Conservation (phyloP, 2,113 vertebrate genomes). For the Egretta garzetta region DNA sequence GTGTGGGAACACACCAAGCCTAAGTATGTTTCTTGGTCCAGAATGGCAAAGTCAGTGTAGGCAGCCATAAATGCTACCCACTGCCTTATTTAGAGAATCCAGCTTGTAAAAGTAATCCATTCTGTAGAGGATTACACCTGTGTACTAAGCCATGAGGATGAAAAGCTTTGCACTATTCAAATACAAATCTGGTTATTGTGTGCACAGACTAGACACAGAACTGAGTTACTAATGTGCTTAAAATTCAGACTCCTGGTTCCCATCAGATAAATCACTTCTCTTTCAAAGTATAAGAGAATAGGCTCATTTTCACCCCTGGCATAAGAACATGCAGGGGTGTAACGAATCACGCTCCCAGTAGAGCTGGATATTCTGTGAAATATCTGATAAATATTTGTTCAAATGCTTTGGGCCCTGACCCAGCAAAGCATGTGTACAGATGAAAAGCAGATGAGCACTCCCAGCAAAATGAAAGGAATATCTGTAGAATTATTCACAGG, state of each 20-base stretch:
- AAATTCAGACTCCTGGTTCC: conserved; percentile 40
- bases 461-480: conserved; percentile 19
- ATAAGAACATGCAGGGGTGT: neutral
- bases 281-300: conserved; percentile 23
- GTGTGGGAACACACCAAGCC: neutral
- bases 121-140: neutral
- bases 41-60: neutral
- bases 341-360: neutral
- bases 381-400: conserved; percentile 54
- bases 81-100: neutral
- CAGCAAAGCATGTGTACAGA: conserved; percentile 15
- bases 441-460: conserved; percentile 5
- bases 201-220: conserved; percentile 18
- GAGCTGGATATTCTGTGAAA: conserved; percentile 29
- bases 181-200: conserved; percentile 40
- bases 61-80: neutral
- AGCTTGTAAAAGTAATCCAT: neutral
- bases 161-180: conserved; percentile 7
- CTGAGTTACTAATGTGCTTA: conserved; percentile 23
- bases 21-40: neutral
- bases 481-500: conserved; percentile 8
- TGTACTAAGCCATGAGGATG: neutral
- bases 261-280: conserved; percentile 34
- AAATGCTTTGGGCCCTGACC: conserved; percentile 41
- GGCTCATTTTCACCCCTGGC: conserved; percentile 37